Percentiles rank a stretch among this genome's conserved stretches.
Evolutionary conservation across 2,888 invertebrate species (phyloP).

Genomic region (Tinea pellionella): DNA sequence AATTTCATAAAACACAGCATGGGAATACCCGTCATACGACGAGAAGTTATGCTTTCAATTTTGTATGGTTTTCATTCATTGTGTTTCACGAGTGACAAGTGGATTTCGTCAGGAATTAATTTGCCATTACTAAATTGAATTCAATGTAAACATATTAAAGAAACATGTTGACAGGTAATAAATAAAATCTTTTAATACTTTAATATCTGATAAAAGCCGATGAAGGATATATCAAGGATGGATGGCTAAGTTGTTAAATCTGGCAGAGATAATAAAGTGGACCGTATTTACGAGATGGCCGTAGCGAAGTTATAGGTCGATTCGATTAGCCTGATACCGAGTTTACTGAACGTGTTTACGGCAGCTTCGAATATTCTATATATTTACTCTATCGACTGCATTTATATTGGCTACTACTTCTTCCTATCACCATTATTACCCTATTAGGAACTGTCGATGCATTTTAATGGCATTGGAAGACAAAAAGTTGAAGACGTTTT

Average conservation of each 20-base stretch:
- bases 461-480: not conserved
- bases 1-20: conserved; percentile 22
- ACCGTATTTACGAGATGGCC: conserved; percentile 43
- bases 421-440: not conserved
- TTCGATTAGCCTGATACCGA: conserved; percentile 47
- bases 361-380: conserved; percentile 23
- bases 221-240: conserved; percentile 5
- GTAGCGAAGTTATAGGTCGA: conserved; percentile 45
- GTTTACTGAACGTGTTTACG: conserved; percentile 44
- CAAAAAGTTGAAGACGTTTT: too few species aligned
- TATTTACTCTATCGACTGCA: not conserved
- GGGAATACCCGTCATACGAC: conserved; percentile 19
- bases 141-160: not conserved
- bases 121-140: not conserved
- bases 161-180: not conserved
- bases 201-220: not conserved
- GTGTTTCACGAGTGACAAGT: conserved; percentile 6
- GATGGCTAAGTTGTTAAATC: conserved; percentile 27
- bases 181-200: not conserved
- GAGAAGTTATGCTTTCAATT: conserved; percentile 21
- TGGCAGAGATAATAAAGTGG: conserved; percentile 45
- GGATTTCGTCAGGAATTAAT: not conserved
- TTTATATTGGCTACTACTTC: not conserved
- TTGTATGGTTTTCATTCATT: conserved; percentile 22
- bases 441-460: not conserved